phyloP scores from a whole-genome alignment of 1,140 invertebrate species.

The Euborellia annulipes region DNA sequence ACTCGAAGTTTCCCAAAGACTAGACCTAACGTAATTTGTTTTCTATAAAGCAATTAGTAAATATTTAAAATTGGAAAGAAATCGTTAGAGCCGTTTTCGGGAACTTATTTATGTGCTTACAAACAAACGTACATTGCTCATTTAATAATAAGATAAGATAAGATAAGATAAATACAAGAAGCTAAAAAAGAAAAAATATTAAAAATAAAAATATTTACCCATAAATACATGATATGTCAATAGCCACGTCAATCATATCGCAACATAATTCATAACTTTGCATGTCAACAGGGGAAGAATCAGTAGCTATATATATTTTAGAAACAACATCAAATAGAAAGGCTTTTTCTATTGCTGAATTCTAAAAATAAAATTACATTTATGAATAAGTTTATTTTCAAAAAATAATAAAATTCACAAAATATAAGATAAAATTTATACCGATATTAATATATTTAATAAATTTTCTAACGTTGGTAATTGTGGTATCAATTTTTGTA shows the following conservation, averaged over 20 bases:
- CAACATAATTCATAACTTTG: conserved; percentile 98
- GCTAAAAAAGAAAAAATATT: no score
- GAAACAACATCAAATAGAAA: conserved; percentile 97
- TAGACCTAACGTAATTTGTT: no score
- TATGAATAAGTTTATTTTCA: not conserved
- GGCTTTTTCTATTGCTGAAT: conserved; percentile 95
- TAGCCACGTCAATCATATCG: conserved; percentile 99
- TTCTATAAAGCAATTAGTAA: no score
- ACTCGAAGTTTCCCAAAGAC: no score
- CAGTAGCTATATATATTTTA: conserved; percentile 99
- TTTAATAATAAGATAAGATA: no score
- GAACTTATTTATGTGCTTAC: no score
- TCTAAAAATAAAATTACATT: conserved; percentile 41
- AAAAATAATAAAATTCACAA: not conserved
- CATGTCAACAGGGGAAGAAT: conserved; percentile 99
- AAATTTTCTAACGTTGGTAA: conserved; percentile 93
- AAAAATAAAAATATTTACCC: conserved; percentile 43
- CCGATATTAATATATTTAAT: conserved; percentile 97
- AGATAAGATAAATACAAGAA: no score
- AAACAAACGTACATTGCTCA: no score
- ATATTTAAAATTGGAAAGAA: no score
- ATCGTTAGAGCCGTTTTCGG: no score
- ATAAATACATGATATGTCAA: conserved; percentile 98
- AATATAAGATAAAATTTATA: conserved; percentile 34
- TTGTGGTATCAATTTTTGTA: conserved; percentile 97